A percentile compares a stretch with the other conserved stretches of the same genome.
These are phyloP conservation scores for Ctenicera cuprea DNA, from an alignment of 2,888 invertebrate species.

Conservation along the genomic window DNA sequence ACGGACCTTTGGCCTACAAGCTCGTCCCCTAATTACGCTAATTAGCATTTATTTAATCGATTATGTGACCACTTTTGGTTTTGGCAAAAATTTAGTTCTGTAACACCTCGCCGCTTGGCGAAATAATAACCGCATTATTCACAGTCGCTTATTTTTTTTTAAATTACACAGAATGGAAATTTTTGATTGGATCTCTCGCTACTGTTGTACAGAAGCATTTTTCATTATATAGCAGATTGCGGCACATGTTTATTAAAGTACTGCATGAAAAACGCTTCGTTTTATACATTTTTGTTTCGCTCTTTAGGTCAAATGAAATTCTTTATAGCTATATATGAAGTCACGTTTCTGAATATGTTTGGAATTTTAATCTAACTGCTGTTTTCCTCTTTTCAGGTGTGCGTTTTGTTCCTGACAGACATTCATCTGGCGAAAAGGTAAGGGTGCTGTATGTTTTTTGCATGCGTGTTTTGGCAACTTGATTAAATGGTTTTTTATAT, in stretches of 20 bases:
- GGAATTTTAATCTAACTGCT: constrained; percentile 20
- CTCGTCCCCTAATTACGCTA: constrained; percentile 3
- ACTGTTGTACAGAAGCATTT: constrained; percentile 17
- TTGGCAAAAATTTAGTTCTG: not conserved
- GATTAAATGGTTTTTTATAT: too few relatives aligned
- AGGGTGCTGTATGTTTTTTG: not conserved
- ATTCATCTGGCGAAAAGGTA: not conserved
- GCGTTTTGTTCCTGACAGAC: not conserved
- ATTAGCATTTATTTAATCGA: constrained; percentile 4
- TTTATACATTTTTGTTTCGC: constrained; percentile 20
- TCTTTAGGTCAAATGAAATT: constrained; percentile 24
- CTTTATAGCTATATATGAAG: constrained; percentile 15
- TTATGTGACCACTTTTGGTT: not conserved
- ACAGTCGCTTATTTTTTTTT: constrained; percentile 3
- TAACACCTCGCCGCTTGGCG: too few relatives aligned
- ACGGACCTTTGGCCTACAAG: not conserved
- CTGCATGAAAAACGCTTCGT: constrained; percentile 3
- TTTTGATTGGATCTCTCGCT: constrained; percentile 13
- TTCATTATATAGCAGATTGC: constrained; percentile 14
- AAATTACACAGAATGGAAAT: constrained; percentile 15
- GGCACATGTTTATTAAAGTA: constrained; percentile 21
- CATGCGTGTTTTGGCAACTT: too few relatives aligned
- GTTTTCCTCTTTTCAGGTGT: constrained; percentile 23
- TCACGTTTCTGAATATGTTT: not conserved
- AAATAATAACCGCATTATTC: not conserved